Evolutionary conservation across 2,797 vertebrate species (phyloP), one percentile per base, ranked within the genome.

Genomic region (Myotis myotis): DNA sequence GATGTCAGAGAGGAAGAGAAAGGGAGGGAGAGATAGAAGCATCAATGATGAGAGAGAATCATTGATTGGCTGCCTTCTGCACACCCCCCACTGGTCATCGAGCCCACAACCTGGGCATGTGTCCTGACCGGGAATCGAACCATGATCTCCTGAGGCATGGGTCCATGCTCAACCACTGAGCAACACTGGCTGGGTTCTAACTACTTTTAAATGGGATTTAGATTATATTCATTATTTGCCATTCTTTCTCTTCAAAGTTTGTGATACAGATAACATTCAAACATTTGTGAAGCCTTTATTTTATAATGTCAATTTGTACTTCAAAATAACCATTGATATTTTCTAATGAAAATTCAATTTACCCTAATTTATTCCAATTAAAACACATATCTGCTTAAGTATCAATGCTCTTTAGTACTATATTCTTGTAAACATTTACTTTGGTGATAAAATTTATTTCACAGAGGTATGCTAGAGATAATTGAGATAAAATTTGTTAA

Each of bases 401-500:
- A 55, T 13, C 8, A 66, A 90, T 72, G 30, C 23, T 68, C 81
- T 72, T 86, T 25, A 47, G 16, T 66, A 36, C 25, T 92, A 8
- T 28, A 66, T 4, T 80, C 23, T 74, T 81, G 9, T 53, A 87
- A 70, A 90, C 23, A 84, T 87, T 94, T 80, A 72, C 22, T 82
- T 88, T 68, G 33, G 10, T 57, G 20, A 8, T 71, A 30, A 66
- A 74, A 62, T 90, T 81, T 89, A 95, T 87, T 94, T 88, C 64
- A 79, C 15, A 53, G 4, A 17, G 8, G 1, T 57, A 78, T 53
- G 72, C 51, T 93, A 93, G 64, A 49, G 17, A 22, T 22, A 83
- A 36, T 3, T 44, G 7, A 92, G 13, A 60, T 62, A n/a, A 70
- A 82, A 92, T 75, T 85, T 89, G 47, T 70, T 94, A 30, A 95